Conservation (phyloP, 2,113 vertebrate species). For the Sporophila hypoxantha region DNA sequence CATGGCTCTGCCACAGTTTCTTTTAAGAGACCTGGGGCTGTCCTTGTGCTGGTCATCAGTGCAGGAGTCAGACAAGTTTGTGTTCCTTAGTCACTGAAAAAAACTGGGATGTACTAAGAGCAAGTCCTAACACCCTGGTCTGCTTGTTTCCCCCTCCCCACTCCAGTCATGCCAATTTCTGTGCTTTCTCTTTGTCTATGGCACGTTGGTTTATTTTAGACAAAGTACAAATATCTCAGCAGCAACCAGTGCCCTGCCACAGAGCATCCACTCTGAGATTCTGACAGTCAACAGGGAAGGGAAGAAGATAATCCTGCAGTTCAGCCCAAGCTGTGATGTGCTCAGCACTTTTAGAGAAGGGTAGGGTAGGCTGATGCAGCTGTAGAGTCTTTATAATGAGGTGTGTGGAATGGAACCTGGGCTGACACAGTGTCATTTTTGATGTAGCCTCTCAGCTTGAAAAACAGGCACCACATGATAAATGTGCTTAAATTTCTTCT, state of each 20-base stretch:
- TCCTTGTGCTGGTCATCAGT: background rate
- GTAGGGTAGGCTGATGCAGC: background rate
- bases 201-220: background rate
- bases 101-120: background rate
- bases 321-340: background rate
- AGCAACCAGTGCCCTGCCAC: background rate
- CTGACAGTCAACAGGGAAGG: background rate
- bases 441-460: background rate
- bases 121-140: background rate
- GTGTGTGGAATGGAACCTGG: background rate
- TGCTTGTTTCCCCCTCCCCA: background rate
- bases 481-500: background rate
- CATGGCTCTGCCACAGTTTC: background rate
- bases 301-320: background rate
- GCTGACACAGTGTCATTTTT: background rate
- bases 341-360: background rate
- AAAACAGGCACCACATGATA: background rate
- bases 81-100: background rate
- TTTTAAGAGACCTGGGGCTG: background rate
- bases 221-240: background rate
- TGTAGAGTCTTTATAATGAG: background rate
- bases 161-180: background rate
- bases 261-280: background rate
- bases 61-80: background rate
- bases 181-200: background rate